Evolutionary conservation across 2,113 vertebrate genomes (phyloP), one percentile per base, ranked within the genome.

Genomic region (Theropithecus gelada): DNA sequence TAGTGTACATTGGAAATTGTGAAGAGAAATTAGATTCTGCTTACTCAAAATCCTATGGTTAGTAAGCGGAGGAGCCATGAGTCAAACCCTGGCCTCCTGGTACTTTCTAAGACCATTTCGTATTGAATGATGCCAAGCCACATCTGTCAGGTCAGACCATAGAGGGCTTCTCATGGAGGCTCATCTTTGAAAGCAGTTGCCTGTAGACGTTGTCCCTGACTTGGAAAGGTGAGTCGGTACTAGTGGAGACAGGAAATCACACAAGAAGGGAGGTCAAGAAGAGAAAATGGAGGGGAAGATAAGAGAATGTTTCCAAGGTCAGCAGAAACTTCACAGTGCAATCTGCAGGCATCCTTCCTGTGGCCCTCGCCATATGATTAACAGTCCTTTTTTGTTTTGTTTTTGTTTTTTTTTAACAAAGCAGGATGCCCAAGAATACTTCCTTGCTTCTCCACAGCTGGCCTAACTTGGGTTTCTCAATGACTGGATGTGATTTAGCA

Each of bases 271-370:
- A 57, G 25, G 32, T 86, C 9, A 78, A 92, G 66, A 93, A 11
- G 27, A 78, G 80, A 45, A 85, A 72, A 61, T 20, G 22, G 22
- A 78, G n/a, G 38, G 84, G 55, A 50, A 64, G 40, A 52, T 38
- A 40, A 30, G 45, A 48, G 70, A n/a, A 94, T n/a, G 6, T 90
- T 72, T 80, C 83, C 76, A 90, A 45, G n/a, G 68, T 68, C 43
- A 52, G 32, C 9, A 78, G 78, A 22, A 79, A 32, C 45, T 80
- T 6, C 43, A 32, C 70, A 12, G 40, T 88, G 50, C 50, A 48
- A 80, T 59, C 80, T 84, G 43, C 78, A 88, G 55, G 32, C 64
- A 55, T 80, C 92, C 92, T 93, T 93, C 59, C 94, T 84, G 38
- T 25, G 55, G 23, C 48, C 68, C 32, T 72, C 5, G 12, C 88